These are phyloP conservation scores for Drosophila pallidifrons DNA, from an alignment of 1,140 invertebrate genomes.

Conservation along the genomic window DNA sequence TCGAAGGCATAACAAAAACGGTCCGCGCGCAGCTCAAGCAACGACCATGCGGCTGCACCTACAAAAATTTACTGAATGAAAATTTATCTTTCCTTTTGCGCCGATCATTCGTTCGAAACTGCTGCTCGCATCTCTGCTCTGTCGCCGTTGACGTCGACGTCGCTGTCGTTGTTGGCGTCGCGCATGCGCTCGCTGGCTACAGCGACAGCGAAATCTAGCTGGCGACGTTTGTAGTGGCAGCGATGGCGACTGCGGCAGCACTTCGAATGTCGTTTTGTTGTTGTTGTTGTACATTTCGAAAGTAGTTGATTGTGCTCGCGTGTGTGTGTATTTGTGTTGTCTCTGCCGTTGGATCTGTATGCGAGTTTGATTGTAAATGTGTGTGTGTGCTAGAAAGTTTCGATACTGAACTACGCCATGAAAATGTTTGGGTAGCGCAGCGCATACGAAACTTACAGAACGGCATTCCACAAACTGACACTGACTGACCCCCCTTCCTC, in stretches of 20 bases:
- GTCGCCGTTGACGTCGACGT: slow-evolving; percentile 7
- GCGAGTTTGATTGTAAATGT: slow-evolving; percentile 30
- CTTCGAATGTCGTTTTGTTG: slow-evolving; percentile 33
- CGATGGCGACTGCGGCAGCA: slow-evolving; percentile 25
- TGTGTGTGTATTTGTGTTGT: slow-evolving; percentile 34
- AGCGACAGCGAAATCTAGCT: slow-evolving; percentile 12
- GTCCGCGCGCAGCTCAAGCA: slow-evolving; percentile 26
- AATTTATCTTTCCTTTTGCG: slow-evolving; percentile 80
- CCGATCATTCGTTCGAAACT: slow-evolving; percentile 69
- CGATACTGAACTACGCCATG: slow-evolving; percentile 59
- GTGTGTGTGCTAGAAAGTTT: slow-evolving; percentile 78
- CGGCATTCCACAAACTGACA: slow-evolving; percentile 76
- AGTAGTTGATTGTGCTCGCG: slow-evolving; percentile 45
- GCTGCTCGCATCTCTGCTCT: slow-evolving; percentile 23
- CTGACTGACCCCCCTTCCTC: slow-evolving; percentile 1
- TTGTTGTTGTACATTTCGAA: slow-evolving; percentile 56
- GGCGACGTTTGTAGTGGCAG: background rate
- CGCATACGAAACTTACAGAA: slow-evolving; percentile 84
- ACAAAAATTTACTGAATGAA: slow-evolving; percentile 75
- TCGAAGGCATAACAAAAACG: slow-evolving; percentile 10
- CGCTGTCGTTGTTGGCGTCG: slow-evolving; percentile 27
- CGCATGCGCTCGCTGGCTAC: slow-evolving; percentile 41
- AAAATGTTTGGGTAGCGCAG: slow-evolving; percentile 60
- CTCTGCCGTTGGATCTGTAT: slow-evolving; percentile 20
- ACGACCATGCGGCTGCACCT: slow-evolving; percentile 51